phyloP scores from a whole-genome alignment of 1,140 invertebrate genomes.

The Orchestia grillus region DNA sequence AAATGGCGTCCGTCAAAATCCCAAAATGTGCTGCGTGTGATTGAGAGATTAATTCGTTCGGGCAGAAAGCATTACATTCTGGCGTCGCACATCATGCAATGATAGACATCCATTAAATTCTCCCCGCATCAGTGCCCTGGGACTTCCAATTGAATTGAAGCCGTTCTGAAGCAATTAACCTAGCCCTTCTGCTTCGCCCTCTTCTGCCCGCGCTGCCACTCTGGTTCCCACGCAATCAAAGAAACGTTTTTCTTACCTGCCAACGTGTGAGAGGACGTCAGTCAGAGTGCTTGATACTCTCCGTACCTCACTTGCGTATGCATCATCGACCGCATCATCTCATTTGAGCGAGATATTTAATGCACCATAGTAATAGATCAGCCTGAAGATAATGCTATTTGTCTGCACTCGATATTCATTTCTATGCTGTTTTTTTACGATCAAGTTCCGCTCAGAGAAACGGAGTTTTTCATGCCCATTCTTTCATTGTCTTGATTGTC shows the following conservation, averaged over 20 bases:
- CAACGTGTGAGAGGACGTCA: not conserved
- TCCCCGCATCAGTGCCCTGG: not conserved
- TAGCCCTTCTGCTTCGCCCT: not conserved
- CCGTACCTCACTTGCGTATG: not conserved
- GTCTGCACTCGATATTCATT: not conserved
- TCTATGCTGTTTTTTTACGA: not conserved
- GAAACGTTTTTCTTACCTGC: constrained; percentile 23
- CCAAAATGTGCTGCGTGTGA: not conserved
- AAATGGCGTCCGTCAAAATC: no score
- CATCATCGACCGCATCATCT: not conserved
- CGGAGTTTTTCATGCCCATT: not conserved
- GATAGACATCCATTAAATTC: not conserved
- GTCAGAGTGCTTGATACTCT: not conserved
- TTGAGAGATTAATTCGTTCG: not conserved
- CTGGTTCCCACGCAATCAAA: constrained; percentile 36
- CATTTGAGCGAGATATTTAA: not conserved
- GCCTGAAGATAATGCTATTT: not conserved
- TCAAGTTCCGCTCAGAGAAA: not conserved
- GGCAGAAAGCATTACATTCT: not conserved
- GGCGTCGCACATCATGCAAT: not conserved
- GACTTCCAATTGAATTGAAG: constrained; percentile 11
- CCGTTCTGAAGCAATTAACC: constrained; percentile 13
- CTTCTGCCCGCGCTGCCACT: not conserved
- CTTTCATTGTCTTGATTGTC: not conserved
- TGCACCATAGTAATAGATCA: not conserved